These are phyloP conservation scores for Cepaea hortensis DNA, from an alignment of 2,888 invertebrate species.

Conservation along the genomic window DNA sequence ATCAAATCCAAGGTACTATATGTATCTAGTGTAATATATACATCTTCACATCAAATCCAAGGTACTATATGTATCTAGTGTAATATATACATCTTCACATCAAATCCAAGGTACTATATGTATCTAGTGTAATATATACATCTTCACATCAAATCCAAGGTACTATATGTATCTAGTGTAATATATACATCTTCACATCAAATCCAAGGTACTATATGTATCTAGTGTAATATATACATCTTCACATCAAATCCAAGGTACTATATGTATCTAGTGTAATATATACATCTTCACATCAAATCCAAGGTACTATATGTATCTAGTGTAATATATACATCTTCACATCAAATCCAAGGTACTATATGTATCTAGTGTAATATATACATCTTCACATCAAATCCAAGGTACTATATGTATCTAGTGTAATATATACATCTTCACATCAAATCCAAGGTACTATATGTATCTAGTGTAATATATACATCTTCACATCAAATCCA, in stretches of 20 bases:
- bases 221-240: background rate
- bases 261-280: conserved; percentile 63
- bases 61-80: conserved; percentile 69
- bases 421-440: background rate
- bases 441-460: conserved; percentile 64
- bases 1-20: conserved; percentile 66
- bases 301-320: conserved; percentile 72
- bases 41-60: conserved; percentile 28
- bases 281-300: background rate
- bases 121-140: conserved; percentile 45
- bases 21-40: conserved; percentile 55
- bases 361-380: conserved; percentile 61
- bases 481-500: background rate
- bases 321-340: background rate
- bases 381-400: background rate
- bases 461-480: conserved; percentile 58
- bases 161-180: conserved; percentile 67
- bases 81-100: background rate
- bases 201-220: conserved; percentile 71
- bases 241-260: conserved; percentile 58
- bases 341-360: conserved; percentile 60
- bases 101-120: conserved; percentile 70
- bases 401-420: conserved; percentile 71
- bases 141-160: conserved; percentile 51
- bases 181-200: background rate